Percentiles rank a stretch among this genome's conserved stretches.
phyloP scores from a whole-genome alignment of 2,888 invertebrate species.

The Xestia sexstrigata region DNA sequence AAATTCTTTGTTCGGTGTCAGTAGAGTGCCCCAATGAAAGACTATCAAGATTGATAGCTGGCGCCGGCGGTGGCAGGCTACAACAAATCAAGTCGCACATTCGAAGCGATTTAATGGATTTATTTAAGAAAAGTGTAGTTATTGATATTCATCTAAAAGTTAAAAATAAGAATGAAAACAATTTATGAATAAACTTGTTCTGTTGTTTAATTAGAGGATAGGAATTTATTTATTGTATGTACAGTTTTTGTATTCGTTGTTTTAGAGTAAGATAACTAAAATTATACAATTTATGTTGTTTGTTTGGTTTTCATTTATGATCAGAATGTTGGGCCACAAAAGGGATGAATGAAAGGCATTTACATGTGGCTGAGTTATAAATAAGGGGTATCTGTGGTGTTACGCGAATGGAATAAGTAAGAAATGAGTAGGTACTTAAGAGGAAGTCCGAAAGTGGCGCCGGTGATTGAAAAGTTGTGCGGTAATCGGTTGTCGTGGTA shows the following conservation, averaged over 20 bases:
- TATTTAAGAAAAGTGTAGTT: constrained; percentile 91
- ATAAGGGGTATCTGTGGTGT: no score
- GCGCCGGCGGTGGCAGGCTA: constrained; percentile 93
- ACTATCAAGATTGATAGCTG: constrained; percentile 92
- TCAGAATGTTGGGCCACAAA: no score
- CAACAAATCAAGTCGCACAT: constrained; percentile 92
- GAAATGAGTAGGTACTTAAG: no score
- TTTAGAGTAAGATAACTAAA: neutral
- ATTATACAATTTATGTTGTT: constrained; percentile 15
- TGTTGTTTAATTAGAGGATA: neutral
- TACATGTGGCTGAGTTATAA: no score
- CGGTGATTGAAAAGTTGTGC: no score
- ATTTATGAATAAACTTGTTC: neutral
- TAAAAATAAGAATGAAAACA: constrained; percentile 71
- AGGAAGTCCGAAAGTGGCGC: no score
- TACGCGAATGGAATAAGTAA: no score
- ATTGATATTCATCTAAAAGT: constrained; percentile 80
- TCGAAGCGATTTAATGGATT: constrained; percentile 91
- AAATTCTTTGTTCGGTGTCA: constrained; percentile 88
- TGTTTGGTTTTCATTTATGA: neutral
- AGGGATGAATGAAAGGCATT: no score
- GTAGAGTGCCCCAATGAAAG: constrained; percentile 92
- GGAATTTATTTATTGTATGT: constrained; percentile 19
- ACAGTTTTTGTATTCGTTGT: constrained; percentile 9
- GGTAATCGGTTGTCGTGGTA: no score